These are phyloP conservation scores for Temnothorax ravouxi DNA, from an alignment of 2,888 invertebrate genomes.

Conservation along the genomic window DNA sequence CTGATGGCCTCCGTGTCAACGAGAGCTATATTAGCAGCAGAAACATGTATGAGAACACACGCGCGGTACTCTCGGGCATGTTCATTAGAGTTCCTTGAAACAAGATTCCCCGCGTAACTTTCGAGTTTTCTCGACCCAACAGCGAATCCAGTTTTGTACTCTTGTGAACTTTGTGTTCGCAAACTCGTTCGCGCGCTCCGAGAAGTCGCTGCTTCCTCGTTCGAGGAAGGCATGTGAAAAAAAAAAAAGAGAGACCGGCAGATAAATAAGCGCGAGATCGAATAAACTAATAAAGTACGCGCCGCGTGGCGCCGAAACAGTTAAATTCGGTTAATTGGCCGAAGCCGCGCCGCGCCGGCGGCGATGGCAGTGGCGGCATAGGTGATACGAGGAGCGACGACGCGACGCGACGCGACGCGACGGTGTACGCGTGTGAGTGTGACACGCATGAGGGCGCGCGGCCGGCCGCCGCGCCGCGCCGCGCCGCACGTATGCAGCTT, in stretches of 20 bases:
- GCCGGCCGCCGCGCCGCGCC: constrained; percentile 20
- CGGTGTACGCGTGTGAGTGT: neutral
- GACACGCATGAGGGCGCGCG: constrained; percentile 72
- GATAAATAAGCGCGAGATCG: constrained; percentile 28
- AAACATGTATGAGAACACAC: neutral
- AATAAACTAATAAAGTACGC: constrained; percentile 20
- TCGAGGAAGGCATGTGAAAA: constrained; percentile 65
- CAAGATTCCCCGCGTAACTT: neutral
- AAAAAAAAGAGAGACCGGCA: neutral
- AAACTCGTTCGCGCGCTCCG: constrained; percentile 17
- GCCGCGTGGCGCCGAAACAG: constrained; percentile 50
- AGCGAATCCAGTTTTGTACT: neutral
- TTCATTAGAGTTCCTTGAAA: neutral
- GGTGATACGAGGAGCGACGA: constrained; percentile 23
- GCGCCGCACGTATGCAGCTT: constrained; percentile 68
- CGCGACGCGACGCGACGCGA: neutral
- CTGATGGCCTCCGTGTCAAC: neutral
- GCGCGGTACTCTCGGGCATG: neutral
- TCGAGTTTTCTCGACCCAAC: neutral
- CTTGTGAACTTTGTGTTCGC: neutral
- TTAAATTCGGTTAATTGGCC: constrained; percentile 58
- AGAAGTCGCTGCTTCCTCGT: constrained; percentile 62
- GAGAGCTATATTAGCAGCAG: constrained; percentile 13
- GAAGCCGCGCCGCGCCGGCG: constrained; percentile 12
- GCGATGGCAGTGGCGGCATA: neutral